Percentiles rank a stretch among this genome's conserved stretches.
phyloP scores from a whole-genome alignment of 92 coral and sea anemone genomes.

The Phymanthus crucifer region DNA sequence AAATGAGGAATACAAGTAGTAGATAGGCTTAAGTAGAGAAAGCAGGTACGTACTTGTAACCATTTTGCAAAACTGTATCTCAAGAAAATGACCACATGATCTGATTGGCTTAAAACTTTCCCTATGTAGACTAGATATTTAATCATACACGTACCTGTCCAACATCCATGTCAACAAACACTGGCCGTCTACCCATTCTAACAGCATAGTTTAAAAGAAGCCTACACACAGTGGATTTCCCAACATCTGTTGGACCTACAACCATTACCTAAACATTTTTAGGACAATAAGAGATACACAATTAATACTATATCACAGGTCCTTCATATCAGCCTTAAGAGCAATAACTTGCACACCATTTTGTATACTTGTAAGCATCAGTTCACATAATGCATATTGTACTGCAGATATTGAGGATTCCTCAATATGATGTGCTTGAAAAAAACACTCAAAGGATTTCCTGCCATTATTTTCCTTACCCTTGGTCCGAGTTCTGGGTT shows the following conservation, averaged over 20 bases:
- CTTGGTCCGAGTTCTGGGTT: slow-evolving; percentile 84
- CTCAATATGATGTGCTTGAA: neutral
- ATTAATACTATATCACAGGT: neutral
- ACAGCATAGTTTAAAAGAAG: slow-evolving; percentile 90
- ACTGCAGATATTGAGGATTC: too few species aligned
- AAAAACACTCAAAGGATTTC: neutral
- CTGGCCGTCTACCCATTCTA: slow-evolving; percentile 92
- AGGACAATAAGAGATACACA: neutral
- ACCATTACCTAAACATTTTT: slow-evolving; percentile 68
- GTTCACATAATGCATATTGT: too few species aligned
- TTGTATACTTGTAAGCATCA: too few species aligned
- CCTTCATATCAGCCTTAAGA: too few species aligned
- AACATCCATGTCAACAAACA: slow-evolving; percentile 92
- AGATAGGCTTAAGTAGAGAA: too few species aligned
- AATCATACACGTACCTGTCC: slow-evolving; percentile 75
- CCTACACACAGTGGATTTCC: slow-evolving; percentile 88
- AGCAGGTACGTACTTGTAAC: too few species aligned
- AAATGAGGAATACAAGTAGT: too few species aligned
- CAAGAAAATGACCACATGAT: neutral
- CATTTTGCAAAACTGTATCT: too few species aligned
- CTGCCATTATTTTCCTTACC: slow-evolving; percentile 44
- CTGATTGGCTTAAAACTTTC: neutral
- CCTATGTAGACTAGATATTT: neutral
- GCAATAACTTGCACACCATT: too few species aligned
- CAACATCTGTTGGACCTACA: slow-evolving; percentile 96